phyloP scores from a whole-genome alignment of 2,888 invertebrate species.

The Drosophila barbarae region DNA sequence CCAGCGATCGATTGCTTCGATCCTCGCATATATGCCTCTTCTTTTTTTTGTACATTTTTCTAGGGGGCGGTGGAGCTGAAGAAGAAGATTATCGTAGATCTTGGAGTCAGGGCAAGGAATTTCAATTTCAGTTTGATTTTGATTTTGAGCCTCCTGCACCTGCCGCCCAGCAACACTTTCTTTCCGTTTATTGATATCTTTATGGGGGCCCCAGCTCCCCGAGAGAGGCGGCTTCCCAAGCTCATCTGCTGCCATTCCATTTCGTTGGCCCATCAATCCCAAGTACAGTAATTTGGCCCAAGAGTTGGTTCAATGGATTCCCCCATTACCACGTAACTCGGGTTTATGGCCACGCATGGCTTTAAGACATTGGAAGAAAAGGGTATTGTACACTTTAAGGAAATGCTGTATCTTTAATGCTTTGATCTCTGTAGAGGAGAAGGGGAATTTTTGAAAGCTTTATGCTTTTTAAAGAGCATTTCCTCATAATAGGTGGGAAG shows the following conservation, averaged over 20 bases:
- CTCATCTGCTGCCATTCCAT: slow-evolving; percentile 46
- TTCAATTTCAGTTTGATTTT: slow-evolving; percentile 57
- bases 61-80: slow-evolving; percentile 17
- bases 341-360: slow-evolving; percentile 54
- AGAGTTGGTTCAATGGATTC: slow-evolving; percentile 56
- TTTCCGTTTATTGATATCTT: slow-evolving; percentile 56
- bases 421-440: not conserved
- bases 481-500: slow-evolving; percentile 1
- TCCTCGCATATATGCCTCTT: slow-evolving; percentile 15
- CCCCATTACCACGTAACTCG: slow-evolving; percentile 72
- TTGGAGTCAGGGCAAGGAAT: slow-evolving; percentile 33
- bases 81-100: slow-evolving; percentile 35
- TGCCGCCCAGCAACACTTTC: slow-evolving; percentile 52
- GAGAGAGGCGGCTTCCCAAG: slow-evolving; percentile 10
- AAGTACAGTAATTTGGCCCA: slow-evolving; percentile 66
- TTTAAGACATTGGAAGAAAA: slow-evolving; percentile 11
- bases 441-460: not conserved
- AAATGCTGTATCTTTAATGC: not conserved
- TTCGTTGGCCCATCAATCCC: slow-evolving; percentile 57
- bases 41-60: slow-evolving; percentile 8
- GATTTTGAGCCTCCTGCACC: slow-evolving; percentile 20
- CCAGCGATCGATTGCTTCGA: slow-evolving; percentile 40
- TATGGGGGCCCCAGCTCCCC: slow-evolving; percentile 18
- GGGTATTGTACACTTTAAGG: slow-evolving; percentile 10
- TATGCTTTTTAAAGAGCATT: not conserved